Conservation (phyloP, 1,140 invertebrate genomes). For the Aphelenchoides fujianensis region DNA sequence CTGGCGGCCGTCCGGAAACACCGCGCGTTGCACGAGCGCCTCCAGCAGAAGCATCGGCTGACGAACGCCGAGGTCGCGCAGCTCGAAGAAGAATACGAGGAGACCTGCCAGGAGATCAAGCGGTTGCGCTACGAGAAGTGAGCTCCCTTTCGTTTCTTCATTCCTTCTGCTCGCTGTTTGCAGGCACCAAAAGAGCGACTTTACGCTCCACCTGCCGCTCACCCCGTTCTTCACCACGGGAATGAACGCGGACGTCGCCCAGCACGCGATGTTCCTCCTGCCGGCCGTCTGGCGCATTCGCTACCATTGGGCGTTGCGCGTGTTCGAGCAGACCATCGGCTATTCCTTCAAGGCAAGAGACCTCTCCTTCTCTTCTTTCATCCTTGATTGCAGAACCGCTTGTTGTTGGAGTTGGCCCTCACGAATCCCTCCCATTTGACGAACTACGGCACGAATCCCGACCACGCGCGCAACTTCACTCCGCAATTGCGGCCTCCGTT, state of each 20-base stretch:
- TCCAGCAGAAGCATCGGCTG: conserved; percentile 89
- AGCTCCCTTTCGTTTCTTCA: conserved; percentile 20
- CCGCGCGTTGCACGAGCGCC: conserved; percentile 84
- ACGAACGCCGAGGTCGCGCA: conserved; percentile 46
- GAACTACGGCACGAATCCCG: conserved; percentile 66
- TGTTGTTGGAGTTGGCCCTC: conserved; percentile 80
- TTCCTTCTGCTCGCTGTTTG: conserved; percentile 42
- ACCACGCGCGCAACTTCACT: conserved; percentile 80
- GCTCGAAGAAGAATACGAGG: not conserved
- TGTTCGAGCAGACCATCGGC: conserved; percentile 76
- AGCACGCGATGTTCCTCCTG: conserved; percentile 90
- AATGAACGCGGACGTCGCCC: conserved; percentile 89
- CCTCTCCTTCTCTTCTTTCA: conserved; percentile 76
- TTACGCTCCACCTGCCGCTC: conserved; percentile 80
- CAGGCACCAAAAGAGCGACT: conserved; percentile 89
- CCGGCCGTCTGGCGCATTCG: conserved; percentile 86
- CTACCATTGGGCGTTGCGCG: conserved; percentile 84
- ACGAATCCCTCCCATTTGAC: conserved; percentile 88
- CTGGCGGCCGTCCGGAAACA: conserved; percentile 67
- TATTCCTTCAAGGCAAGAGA: conserved; percentile 77
- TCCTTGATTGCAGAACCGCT: conserved; percentile 80
- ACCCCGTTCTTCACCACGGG: conserved; percentile 86
- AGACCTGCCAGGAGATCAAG: conserved; percentile 2
- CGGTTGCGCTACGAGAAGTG: conserved; percentile 5
- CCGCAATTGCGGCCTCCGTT: conserved; percentile 91